Percentiles rank a stretch among this genome's conserved stretches.
These are phyloP conservation scores for Drosophila sulfurigaster DNA, from an alignment of 1,140 invertebrate species.

Conservation along the genomic window DNA sequence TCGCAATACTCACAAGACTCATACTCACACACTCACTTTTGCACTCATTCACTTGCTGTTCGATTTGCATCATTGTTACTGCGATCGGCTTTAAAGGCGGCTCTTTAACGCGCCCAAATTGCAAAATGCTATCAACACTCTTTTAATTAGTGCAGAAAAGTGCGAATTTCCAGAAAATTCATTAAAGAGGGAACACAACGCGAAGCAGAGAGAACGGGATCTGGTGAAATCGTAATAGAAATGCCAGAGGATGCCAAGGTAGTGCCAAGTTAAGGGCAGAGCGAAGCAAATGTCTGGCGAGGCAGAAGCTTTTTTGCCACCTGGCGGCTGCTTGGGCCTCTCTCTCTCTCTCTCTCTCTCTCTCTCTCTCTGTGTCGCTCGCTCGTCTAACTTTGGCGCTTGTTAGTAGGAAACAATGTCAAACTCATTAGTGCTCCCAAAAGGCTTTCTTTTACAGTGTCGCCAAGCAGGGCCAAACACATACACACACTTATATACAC, in stretches of 20 bases:
- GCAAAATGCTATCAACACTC: constrained; percentile 67
- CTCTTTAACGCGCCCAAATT: constrained; percentile 47
- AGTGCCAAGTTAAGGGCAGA: constrained; percentile 20
- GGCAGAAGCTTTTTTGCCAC: constrained; percentile 55
- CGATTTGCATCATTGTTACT: not conserved
- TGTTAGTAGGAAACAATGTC: constrained; percentile 83
- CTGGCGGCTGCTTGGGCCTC: constrained; percentile 47
- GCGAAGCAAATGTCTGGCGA: constrained; percentile 70
- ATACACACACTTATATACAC: constrained; percentile 45
- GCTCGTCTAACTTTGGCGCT: constrained; percentile 67
- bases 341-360: no score
- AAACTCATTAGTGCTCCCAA: constrained; percentile 84
- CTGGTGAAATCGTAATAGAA: constrained; percentile 75
- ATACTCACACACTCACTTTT: no score
- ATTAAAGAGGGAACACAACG: constrained; percentile 45
- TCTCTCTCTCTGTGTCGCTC: no score
- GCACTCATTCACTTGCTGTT: constrained; percentile 4
- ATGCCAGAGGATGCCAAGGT: constrained; percentile 71
- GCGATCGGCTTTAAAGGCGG: constrained; percentile 45
- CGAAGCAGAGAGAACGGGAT: constrained; percentile 11
- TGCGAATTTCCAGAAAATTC: constrained; percentile 66
- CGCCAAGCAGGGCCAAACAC: constrained; percentile 46
- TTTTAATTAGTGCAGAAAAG: constrained; percentile 72
- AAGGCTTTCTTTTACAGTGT: constrained; percentile 81
- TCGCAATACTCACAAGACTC: no score